These are phyloP conservation scores for Bombus huntii DNA, from an alignment of 1,140 invertebrate species.

Conservation along the genomic window DNA sequence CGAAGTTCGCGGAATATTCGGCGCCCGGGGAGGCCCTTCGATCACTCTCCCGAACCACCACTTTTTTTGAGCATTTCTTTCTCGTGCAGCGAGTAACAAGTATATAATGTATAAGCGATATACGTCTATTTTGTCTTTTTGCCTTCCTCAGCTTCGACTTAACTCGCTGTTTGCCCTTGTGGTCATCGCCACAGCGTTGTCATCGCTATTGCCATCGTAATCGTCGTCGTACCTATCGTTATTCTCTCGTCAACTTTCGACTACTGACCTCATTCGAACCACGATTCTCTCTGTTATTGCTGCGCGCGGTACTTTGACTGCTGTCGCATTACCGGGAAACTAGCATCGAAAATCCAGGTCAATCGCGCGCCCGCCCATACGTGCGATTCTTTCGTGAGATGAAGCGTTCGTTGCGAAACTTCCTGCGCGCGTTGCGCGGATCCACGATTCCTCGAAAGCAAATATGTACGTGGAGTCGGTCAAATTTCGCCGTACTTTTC, in stretches of 20 bases:
- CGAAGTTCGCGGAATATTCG: background rate
- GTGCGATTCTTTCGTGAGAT: background rate
- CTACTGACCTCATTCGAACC: constrained; percentile 7
- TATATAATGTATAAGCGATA: background rate
- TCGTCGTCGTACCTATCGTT: background rate
- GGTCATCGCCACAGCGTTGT: background rate
- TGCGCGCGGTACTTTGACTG: background rate
- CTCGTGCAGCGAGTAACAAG: background rate
- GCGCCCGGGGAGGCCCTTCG: background rate
- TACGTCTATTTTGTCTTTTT: constrained; percentile 42
- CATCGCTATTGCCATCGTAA: background rate
- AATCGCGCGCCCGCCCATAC: background rate
- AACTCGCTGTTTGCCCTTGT: background rate
- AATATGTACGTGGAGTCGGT: background rate
- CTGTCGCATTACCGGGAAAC: background rate
- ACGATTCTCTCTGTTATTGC: constrained; percentile 2
- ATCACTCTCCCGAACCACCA: background rate
- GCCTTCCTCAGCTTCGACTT: background rate
- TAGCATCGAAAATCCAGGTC: constrained; percentile 28
- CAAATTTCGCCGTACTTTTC: background rate
- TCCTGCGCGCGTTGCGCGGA: constrained; percentile 14
- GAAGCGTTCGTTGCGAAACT: constrained; percentile 31
- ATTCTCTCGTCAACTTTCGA: background rate
- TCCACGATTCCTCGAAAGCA: background rate
- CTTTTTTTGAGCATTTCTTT: background rate